A percentile compares a stretch with the other conserved stretches of the same genome.
phyloP scores from a whole-genome alignment of 2,113 vertebrate genomes.

The Dromiciops gliroides region DNA sequence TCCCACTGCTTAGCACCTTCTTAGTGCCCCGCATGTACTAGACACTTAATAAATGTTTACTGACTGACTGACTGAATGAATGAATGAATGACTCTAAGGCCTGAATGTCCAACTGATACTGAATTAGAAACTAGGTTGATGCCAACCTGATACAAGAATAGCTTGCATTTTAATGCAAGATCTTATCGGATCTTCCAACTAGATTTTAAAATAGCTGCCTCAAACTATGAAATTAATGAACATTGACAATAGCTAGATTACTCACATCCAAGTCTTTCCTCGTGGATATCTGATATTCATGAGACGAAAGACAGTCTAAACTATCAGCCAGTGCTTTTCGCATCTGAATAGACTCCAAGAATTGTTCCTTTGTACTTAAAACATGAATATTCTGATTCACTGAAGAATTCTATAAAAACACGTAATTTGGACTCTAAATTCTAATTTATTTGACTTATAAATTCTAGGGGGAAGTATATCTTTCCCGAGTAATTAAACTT shows the following conservation, averaged over 20 bases:
- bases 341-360: slow-evolving; percentile 14
- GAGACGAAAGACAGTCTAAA: not conserved
- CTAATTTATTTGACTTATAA: not conserved
- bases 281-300: slow-evolving; percentile 59
- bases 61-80: not conserved
- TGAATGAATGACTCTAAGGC: not conserved
- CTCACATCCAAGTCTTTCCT: slow-evolving; percentile 55
- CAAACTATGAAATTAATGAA: slow-evolving; percentile 38
- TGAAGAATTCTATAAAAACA: slow-evolving; percentile 32
- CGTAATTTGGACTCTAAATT: not conserved
- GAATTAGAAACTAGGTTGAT: not conserved
- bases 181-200: slow-evolving; percentile 43
- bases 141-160: not conserved
- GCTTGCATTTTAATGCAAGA: slow-evolving; percentile 50
- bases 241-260: slow-evolving; percentile 50
- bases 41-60: not conserved
- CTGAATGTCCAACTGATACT: not conserved
- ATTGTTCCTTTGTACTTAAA: slow-evolving; percentile 40
- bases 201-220: slow-evolving; percentile 34
- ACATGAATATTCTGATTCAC: slow-evolving; percentile 21
- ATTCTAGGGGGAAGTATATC: not conserved
- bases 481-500: not conserved
- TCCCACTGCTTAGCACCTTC: not conserved
- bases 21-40: not conserved
- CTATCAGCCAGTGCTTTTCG: not conserved